Evolutionary conservation across 2,888 invertebrate genomes (phyloP).

Genomic region (Apantesis nais): DNA sequence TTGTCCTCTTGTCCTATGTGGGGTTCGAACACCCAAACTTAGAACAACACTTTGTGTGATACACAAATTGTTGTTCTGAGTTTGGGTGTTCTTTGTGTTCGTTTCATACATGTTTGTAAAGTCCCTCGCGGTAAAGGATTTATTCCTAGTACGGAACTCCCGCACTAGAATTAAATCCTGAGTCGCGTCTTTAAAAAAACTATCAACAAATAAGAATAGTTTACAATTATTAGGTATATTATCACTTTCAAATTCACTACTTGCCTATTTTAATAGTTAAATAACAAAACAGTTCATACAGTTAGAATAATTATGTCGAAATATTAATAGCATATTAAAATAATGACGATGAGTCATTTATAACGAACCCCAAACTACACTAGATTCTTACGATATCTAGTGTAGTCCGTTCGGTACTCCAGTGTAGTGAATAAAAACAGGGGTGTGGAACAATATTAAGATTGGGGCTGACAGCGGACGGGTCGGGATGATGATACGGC

Average conservation of each 20-base stretch:
- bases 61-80: too few species aligned
- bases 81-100: too few species aligned
- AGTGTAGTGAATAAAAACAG: constrained; percentile 55
- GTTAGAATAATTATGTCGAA: not conserved
- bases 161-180: too few species aligned
- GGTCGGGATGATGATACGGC: not conserved
- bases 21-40: too few species aligned
- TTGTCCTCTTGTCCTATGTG: too few species aligned
- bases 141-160: too few species aligned
- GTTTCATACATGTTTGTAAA: too few species aligned
- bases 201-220: not conserved
- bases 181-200: too few species aligned
- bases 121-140: too few species aligned
- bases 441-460: constrained; percentile 60
- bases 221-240: not conserved
- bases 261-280: not conserved
- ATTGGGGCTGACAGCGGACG: not conserved
- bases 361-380: constrained; percentile 2
- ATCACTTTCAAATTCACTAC: not conserved
- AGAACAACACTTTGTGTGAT: too few species aligned
- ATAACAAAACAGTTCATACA: not conserved
- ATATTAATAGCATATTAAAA: not conserved
- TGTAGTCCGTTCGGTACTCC: not conserved
- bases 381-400: constrained; percentile 1
- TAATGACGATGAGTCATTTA: not conserved